phyloP scores from a whole-genome alignment of 2,888 invertebrate genomes.

The Chloroclysta siterata region DNA sequence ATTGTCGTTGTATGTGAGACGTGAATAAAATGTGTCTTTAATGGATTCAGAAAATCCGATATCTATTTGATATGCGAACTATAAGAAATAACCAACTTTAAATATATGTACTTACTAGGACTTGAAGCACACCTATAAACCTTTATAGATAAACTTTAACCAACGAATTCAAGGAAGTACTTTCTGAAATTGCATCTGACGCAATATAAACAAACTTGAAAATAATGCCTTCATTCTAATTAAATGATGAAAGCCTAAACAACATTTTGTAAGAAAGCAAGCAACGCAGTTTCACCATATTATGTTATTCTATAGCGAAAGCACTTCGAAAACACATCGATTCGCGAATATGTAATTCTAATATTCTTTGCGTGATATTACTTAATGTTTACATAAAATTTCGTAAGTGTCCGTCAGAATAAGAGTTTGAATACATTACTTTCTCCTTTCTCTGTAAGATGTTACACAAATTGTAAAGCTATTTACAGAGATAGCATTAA shows the following conservation, averaged over 20 bases:
- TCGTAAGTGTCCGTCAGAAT: constrained; percentile 62
- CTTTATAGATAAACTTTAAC: too few species aligned
- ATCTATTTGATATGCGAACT: too few species aligned
- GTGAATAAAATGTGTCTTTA: too few species aligned
- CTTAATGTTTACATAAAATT: constrained; percentile 73
- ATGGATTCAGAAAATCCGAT: too few species aligned
- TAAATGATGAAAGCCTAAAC: constrained; percentile 17
- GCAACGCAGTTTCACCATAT: neutral
- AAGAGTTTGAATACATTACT: constrained; percentile 64
- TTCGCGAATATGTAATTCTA: constrained; percentile 69
- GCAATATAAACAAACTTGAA: too few species aligned
- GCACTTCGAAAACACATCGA: constrained; percentile 45
- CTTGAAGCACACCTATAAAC: too few species aligned
- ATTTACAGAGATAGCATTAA: too few species aligned
- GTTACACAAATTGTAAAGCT: neutral
- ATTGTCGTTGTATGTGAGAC: too few species aligned
- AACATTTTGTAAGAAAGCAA: constrained; percentile 13
- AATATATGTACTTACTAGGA: too few species aligned
- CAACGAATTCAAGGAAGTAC: too few species aligned
- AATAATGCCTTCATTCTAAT: neutral
- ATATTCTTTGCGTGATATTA: constrained; percentile 63
- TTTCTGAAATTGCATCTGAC: too few species aligned
- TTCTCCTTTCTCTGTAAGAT: constrained; percentile 67
- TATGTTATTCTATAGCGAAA: constrained; percentile 58
- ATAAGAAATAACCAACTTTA: too few species aligned